A percentile compares a stretch with the other conserved stretches of the same genome.
Evolutionary conservation across 2,797 vertebrate genomes (phyloP).

Genomic region (Sebastes taczanowskii): DNA sequence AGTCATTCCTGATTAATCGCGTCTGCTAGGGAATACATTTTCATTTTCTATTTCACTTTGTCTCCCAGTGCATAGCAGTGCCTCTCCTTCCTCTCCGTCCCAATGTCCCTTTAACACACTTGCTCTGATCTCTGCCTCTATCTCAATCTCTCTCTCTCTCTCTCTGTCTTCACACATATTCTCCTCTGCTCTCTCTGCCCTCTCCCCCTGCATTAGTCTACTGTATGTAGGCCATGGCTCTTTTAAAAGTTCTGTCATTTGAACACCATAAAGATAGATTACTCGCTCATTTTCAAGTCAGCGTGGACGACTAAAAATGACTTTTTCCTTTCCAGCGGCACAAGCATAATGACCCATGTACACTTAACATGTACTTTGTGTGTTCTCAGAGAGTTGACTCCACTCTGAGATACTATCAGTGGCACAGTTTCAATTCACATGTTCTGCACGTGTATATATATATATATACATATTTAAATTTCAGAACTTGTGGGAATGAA

Average conservation of each 20-base stretch:
- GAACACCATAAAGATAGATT: slow-evolving; percentile 53
- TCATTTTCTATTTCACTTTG: slow-evolving; percentile 68
- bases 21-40: slow-evolving; percentile 73
- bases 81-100: slow-evolving; percentile 46
- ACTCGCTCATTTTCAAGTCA: slow-evolving; percentile 29
- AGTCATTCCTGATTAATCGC: slow-evolving; percentile 78
- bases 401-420: background rate
- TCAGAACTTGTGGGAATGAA: background rate
- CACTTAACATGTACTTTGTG: slow-evolving; percentile 6
- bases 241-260: slow-evolving; percentile 66
- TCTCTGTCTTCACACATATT: slow-evolving; percentile 49
- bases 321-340: slow-evolving; percentile 9
- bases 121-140: slow-evolving; percentile 44
- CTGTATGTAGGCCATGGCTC: slow-evolving; percentile 69
- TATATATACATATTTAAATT: slow-evolving; percentile 2
- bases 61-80: slow-evolving; percentile 42
- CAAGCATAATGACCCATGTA: slow-evolving; percentile 26
- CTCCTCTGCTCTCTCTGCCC: slow-evolving; percentile 30
- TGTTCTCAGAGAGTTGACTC: slow-evolving; percentile 6
- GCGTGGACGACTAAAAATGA: slow-evolving; percentile 15
- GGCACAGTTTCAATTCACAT: background rate
- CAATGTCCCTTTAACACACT: slow-evolving; percentile 49
- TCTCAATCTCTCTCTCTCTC: slow-evolving; percentile 17
- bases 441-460: background rate
- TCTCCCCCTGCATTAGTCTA: slow-evolving; percentile 48